These are phyloP conservation scores for Petromus typicus DNA, from an alignment of 2,113 vertebrate species.

Conservation along the genomic window DNA sequence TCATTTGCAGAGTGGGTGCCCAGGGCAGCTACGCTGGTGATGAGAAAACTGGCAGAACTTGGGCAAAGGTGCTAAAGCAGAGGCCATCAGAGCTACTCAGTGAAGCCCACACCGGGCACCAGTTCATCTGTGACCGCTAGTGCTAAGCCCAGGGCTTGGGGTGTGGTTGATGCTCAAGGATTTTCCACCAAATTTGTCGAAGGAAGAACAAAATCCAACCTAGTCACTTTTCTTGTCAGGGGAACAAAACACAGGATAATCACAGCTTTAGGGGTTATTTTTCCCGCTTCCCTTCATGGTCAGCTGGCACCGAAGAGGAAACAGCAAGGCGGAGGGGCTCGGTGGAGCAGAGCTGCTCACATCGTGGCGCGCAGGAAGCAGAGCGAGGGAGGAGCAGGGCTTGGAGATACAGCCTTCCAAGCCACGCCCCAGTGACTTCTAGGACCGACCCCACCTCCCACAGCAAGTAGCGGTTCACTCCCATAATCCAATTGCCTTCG, in stretches of 20 bases:
- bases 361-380: background rate
- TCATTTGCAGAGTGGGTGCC: background rate
- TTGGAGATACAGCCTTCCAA: background rate
- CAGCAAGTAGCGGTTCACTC: background rate
- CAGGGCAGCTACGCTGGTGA: background rate
- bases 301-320: background rate
- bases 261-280: background rate
- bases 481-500: background rate
- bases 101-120: background rate
- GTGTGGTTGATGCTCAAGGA: background rate
- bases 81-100: too few relatives aligned
- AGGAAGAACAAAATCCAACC: background rate
- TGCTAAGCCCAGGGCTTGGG: rapidly evolving
- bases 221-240: background rate
- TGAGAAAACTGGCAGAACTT: background rate
- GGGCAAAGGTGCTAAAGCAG: background rate
- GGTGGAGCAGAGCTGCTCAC: background rate
- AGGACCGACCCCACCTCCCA: background rate
- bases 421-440: background rate
- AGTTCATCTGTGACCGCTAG: background rate
- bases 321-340: background rate
- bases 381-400: background rate
- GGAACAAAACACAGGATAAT: background rate
- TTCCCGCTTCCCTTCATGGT: background rate
- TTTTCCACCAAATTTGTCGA: background rate